Base-by-base conservation (phyloP, 2,797 vertebrate species). In the Rachycentron canadum region DNA sequence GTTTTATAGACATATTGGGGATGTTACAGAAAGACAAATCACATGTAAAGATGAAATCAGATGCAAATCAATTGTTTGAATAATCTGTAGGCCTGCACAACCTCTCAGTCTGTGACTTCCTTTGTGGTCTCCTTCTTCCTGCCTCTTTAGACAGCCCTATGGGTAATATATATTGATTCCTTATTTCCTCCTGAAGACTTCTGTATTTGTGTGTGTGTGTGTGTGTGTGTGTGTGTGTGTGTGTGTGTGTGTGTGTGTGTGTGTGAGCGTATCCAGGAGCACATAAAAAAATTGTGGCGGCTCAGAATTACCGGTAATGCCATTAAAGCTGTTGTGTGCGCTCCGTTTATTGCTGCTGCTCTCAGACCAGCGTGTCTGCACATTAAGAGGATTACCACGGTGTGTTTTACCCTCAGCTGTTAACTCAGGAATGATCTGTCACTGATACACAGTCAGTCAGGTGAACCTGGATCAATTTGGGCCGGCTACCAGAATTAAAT, bases 281-380 rank as follows among this genome's bases (percentile, higher is more conserved):
- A 84, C 88, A 89, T 91, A 92, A 87, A 87, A 89, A 85, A 73
- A 61, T 70, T 83, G 88, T 86, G 89, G 84, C 83, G 0, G 82
- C 87, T 81, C 85, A 89, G 91, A 93, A 94, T 92, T 93, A 93
- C 90, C 66, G 83, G 89, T 95, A 94, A 94, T 93, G 86, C 90
- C 88, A 92, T 95, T 94, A 94, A 94, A 94, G 91, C 91, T 90
- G 89, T 71, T 79, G 76, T 83, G 81, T 53, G 55, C 63, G 64
- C 40, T 65, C 69, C 28, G 9, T 75, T 88, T 79, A 40, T 69
- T 38, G 73, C 60, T 68, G 76, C 84, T 84, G 80, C 85, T 85
- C 82, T 86, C 84, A 73, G 79, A 81, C 79, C 61, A 28, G 79
- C 49, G 40, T 84, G 84, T 84, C 78, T 86, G 75, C 80, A 76